Conservation (phyloP, 2,113 vertebrate genomes). For the Elachura formosa region DNA sequence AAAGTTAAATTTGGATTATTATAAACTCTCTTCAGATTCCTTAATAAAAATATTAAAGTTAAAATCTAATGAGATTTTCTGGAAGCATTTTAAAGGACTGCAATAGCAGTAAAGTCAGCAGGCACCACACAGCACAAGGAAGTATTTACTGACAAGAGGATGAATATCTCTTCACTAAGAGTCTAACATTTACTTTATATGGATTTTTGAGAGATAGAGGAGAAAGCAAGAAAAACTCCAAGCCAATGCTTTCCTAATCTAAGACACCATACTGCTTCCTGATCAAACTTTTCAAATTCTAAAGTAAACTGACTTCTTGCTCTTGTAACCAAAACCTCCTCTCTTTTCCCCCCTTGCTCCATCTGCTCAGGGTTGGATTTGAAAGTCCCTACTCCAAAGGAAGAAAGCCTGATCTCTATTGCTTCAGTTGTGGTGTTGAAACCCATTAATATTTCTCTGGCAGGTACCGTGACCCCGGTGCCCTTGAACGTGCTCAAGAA, state of each 20-base stretch:
- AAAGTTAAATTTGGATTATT: constrained; percentile 8
- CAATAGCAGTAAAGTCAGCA: not conserved
- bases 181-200: not conserved
- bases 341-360: not conserved
- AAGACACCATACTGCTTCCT: not conserved
- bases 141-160: constrained; percentile 8
- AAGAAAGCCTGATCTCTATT: not conserved
- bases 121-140: not conserved
- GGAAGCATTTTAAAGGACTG: constrained; percentile 24
- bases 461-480: constrained; percentile 19
- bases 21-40: not conserved
- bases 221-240: not conserved
- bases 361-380: not conserved
- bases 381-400: not conserved
- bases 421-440: not conserved
- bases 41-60: constrained; percentile 8
- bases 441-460: constrained; percentile 5
- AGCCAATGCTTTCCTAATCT: not conserved
- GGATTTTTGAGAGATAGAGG: not conserved
- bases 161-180: not conserved
- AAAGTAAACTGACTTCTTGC: not conserved
- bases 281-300: not conserved
- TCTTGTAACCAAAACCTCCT: not conserved
- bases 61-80: not conserved
- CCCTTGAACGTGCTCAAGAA: constrained; percentile 13